These are phyloP conservation scores for Pseudonaja textilis DNA, from an alignment of 2,113 vertebrate genomes.

Conservation along the genomic window DNA sequence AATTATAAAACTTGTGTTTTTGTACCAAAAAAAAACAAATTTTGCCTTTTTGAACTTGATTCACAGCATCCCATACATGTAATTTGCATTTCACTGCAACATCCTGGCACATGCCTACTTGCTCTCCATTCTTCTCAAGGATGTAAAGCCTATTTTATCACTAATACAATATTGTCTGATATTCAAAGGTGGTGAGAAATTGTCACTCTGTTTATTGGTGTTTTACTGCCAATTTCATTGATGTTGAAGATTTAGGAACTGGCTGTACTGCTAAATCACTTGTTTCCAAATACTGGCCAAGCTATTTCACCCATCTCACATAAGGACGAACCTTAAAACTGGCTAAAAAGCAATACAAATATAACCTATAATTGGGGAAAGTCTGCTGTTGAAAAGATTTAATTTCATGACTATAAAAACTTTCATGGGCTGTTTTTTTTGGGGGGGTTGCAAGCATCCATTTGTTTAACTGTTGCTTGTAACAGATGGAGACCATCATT, in stretches of 20 bases:
- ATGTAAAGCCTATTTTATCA: background rate
- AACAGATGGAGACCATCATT: constrained; percentile 2
- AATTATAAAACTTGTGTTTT: background rate
- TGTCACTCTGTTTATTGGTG: background rate
- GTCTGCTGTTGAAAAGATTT: background rate
- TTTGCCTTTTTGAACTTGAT: background rate
- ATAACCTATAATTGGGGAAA: background rate
- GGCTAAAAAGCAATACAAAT: background rate
- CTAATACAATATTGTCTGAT: background rate
- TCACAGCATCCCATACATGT: background rate
- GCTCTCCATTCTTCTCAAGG: background rate
- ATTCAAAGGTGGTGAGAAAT: background rate
- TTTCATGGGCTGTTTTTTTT: background rate
- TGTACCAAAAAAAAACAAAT: background rate
- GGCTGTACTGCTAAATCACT: background rate
- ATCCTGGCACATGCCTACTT: background rate
- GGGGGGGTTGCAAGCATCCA: background rate
- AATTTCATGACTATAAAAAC: background rate
- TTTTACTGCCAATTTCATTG: background rate
- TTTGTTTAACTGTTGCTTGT: constrained; percentile 30
- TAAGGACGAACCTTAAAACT: background rate
- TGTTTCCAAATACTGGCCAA: background rate
- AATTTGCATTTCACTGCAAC: background rate
- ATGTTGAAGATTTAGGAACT: background rate
- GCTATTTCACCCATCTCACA: background rate